Evolutionary conservation across 2,888 invertebrate species (phyloP), one percentile per base, ranked within the genome.

Genomic region (Heliconius sara): DNA sequence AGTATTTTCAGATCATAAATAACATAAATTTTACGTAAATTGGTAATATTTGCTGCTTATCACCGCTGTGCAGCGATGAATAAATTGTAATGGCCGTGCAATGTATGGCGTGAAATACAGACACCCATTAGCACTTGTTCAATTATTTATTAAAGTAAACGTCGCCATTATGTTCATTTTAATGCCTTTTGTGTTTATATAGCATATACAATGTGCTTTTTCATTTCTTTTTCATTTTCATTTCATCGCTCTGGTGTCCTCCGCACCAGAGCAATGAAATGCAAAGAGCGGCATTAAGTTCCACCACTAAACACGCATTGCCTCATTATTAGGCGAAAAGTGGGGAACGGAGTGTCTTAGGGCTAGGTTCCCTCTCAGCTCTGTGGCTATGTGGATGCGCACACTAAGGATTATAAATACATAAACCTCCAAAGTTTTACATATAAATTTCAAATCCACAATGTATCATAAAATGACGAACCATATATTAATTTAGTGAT

Each of bases 1-100:
- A 66, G 73, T 74, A 68, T 74, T 79, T 74, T 74, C 68, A 68
- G 68, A 16, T 25, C 74, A 68, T 74, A 66, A 73, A 72, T 66
- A 78, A 78, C 81, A 80, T 79, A 81, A 82, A 79, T 80, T 81
- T 76, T 52, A 74, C 79, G 76, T 68, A 72, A 82, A 82, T 80
- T 77, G 74, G 77, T 78, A 76, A 81, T 80, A 82, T 79, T 77
- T 79, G 43, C 79, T 19, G 82, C 82, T 82, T 82, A 82, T 82
- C 82, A 82, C 19, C 70, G 60, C 52, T 63, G 47, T 77, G 76
- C 81, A 81, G 80, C 81, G 52, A 71, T 67, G 75, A 80, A 76
- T 81, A 75, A 82, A 76, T 73, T 74, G 57, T 80, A 80, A 77
- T 78, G 77, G 81, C 71, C 74, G 79, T 70, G 73, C 76, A 79